phyloP scores from a whole-genome alignment of 2,113 vertebrate genomes.

The Cochlearius cochlearius region DNA sequence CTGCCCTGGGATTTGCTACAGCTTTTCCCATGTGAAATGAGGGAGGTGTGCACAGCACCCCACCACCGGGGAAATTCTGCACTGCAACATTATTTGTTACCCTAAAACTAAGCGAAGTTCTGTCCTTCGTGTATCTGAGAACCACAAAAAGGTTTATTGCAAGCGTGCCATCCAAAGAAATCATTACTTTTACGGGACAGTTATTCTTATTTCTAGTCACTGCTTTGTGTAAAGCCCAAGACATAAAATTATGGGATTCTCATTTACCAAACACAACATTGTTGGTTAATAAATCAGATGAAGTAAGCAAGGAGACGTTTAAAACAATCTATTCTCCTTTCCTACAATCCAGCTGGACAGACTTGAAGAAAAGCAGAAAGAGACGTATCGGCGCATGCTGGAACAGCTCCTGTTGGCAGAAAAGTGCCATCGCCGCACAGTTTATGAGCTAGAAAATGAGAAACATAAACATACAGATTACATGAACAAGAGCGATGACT shows the following conservation, averaged over 20 bases:
- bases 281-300: slow-evolving; percentile 33
- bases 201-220: background rate
- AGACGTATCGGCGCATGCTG: slow-evolving; percentile 95
- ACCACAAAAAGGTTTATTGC: background rate
- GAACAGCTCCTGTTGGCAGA: slow-evolving; percentile 96
- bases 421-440: slow-evolving; percentile 92
- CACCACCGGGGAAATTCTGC: background rate
- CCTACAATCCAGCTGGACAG: slow-evolving; percentile 84
- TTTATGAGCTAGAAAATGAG: slow-evolving; percentile 89
- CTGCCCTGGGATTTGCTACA: background rate
- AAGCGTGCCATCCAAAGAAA: background rate
- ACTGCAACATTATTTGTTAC: background rate
- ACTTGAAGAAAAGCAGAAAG: slow-evolving; percentile 91
- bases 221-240: slow-evolving; percentile 8
- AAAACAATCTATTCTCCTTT: slow-evolving; percentile 6
- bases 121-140: background rate
- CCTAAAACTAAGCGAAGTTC: background rate
- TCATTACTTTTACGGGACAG: background rate
- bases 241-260: background rate
- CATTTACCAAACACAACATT: background rate
- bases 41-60: background rate
- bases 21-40: background rate
- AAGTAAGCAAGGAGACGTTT: slow-evolving; percentile 10
- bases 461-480: slow-evolving; percentile 92
- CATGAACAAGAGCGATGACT: slow-evolving; percentile 98